Evolutionary conservation across 2,797 vertebrate species (phyloP), one percentile per base, ranked within the genome.

Genomic region (Aulostomus chinensis): DNA sequence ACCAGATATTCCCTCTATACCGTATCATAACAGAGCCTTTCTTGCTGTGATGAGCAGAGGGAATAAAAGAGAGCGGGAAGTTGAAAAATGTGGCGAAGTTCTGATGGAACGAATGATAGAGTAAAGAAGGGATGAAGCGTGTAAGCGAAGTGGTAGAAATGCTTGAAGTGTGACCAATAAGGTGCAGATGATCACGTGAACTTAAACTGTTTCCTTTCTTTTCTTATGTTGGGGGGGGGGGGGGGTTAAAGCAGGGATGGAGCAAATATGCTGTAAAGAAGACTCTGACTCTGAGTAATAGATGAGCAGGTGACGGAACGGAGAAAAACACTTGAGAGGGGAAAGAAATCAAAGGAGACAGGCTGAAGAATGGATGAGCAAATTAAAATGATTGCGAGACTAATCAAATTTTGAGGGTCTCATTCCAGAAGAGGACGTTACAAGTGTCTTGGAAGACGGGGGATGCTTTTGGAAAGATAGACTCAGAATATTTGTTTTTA

Each of bases 141-240:
- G n/a, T n/a, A n/a, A n/a, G n/a, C n/a, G n/a, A n/a, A n/a, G 21
- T 7, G 7, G 7, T 22, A 48, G 33, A 43, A 34, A 45, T 34
- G 41, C 47, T 50, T 46, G 51, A 68, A 47, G 73, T 74, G 62
- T 76, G 69, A 81, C 68, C 66, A 62, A 74, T 48, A 59, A 52
- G 51, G 57, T 54, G 50, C 64, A 71, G 46, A 52, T 43, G n/a
- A 15, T 13, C 22, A 15, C 12, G 7, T 25, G 38, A 2, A 25
- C 16, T 9, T 17, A 8, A 59, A 34, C 7, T 31, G 2, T 14
- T 14, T 42, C 43, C 58, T 36, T 55, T 31, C 15, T 17, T 35
- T 7, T 28, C n/a, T n/a, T n/a, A n/a, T n/a, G n/a, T n/a, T n/a
- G n/a, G n/a, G n/a, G n/a, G n/a, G n/a, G n/a, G n/a, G 16, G 31